Evolutionary conservation across 2,797 vertebrate genomes (phyloP), one percentile per base, ranked within the genome.

Genomic region (Mycteria americana): DNA sequence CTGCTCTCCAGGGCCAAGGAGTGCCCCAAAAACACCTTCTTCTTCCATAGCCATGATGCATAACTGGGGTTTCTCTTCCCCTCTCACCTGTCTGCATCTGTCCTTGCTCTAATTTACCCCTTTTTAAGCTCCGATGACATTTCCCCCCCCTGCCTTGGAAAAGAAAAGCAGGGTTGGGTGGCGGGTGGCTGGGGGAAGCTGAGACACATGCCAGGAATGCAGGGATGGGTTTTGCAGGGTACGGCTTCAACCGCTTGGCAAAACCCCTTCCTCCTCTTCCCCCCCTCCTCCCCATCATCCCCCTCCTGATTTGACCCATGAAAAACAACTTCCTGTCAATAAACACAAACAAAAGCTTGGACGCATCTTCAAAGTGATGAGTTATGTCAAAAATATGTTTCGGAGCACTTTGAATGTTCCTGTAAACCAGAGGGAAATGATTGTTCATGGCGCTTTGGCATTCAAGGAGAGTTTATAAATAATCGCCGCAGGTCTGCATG

Each of bases 311-410:
- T 12, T 73, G 76, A 94, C 91, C 96, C 94, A 96, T 93, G 97
- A 93, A 92, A 97, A 98, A 96, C 97, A 97, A 97, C 98, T 98
- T 98, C 97, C 98, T 98, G 97, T 97, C 98, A 97, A 97, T 98
- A 98, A 98, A 98, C 90, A 94, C 1, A 97, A 98, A 98, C 97
- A 97, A 97, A 98, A 96, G 95, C 95, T 98, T 98, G 98, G 98
- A 97, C 35, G 25, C 88, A 46, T 97, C 98, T 98, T 98, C 98
- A 98, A 98, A 98, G 98, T 74, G 93, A 81, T 98, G 98, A 97
- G 96, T 97, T 97, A 97, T 92, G 96, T 96, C 0, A 24, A 95
- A 98, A 98, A 96, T 97, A 97, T 98, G 98, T 95, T 95, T 94
- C 19, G 0, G 89, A 96, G 89, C 54, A 57, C 97, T 97, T 96